Base-by-base conservation (phyloP, 64 coral and sea anemone genomes). In the Porites australiensis region DNA sequence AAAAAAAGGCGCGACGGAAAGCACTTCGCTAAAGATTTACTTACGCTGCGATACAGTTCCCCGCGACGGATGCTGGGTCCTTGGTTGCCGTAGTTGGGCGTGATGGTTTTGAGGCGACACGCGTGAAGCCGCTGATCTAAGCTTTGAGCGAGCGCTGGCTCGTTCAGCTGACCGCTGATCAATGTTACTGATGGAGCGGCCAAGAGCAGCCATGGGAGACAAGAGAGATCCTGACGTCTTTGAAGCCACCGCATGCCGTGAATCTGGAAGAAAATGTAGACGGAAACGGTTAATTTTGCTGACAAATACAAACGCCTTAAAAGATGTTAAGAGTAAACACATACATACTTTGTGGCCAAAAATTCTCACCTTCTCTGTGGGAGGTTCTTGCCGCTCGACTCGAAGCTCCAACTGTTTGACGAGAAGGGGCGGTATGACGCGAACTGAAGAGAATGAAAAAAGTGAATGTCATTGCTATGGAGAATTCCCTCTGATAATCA, bases 31-130 rank as follows among this genome's bases (percentile, higher is more conserved):
- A 37, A 37, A 19, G 7, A n/a, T 44, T 67, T 13, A 89, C 92
- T 95, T 95, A 95, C 93, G 93, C 19, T 95, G 93, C 27, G 93
- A 95, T 5, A 95, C 88, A 44, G 89, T 90, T 77, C 93, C 94
- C 54, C 94, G 64, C 1, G 82, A 82, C 5, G 92, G 74, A 47
- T 86, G 82, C 53, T 86, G 81, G 47, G 82, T 18, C 45, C 92
- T 45, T 13, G 44, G 12, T 52, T 88, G 79, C 14, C 92, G 82
- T 3, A 69, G 65, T 18, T 88, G 79, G 3, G 75, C 19, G 12
- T 59, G 15, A 8, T 88, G 74, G 43, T 54, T 87, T 4, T 75
- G 67, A 63, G 92, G 73, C 16, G 92, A 70, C 8, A 69, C 49
- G 58, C 85, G 74, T 1, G 89, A 13, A 20, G 64, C 89, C 21